Percentiles rank a stretch among this genome's conserved stretches.
phyloP scores from a whole-genome alignment of 1,140 invertebrate species.

The Oedothorax gibbosus region DNA sequence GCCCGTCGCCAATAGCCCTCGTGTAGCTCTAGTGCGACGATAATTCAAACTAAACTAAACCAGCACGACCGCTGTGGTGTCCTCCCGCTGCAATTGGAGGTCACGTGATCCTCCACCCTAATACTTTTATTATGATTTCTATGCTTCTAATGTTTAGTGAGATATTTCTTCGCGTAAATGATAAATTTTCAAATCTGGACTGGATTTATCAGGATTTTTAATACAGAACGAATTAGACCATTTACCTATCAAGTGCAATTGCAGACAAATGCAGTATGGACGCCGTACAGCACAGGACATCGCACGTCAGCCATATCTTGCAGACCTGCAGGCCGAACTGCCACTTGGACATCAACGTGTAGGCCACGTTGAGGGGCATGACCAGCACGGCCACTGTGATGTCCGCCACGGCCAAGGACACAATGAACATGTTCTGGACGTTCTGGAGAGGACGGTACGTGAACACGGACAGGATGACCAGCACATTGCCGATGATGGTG shows the following conservation, averaged over 20 bases:
- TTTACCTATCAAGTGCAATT: conserved; percentile 82
- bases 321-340: conserved; percentile 90
- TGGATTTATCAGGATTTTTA: conserved; percentile 74
- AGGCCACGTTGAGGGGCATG: conserved; percentile 95
- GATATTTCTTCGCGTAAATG: no score
- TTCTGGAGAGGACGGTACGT: conserved; percentile 94
- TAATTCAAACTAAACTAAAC: no score
- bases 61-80: no score
- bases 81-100: no score
- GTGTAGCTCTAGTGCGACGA: no score
- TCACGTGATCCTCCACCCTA: no score
- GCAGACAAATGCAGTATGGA: conserved; percentile 97
- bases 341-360: conserved; percentile 91
- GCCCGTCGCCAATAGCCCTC: no score
- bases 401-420: conserved; percentile 97
- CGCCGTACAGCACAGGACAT: conserved; percentile 96
- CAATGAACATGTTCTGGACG: conserved; percentile 98
- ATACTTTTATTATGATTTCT: no score
- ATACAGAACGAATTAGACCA: conserved; percentile 66
- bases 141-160: no score
- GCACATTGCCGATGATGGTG: conserved; percentile 92
- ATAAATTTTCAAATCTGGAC: conserved; percentile 81
- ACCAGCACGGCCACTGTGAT: conserved; percentile 96
- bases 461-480: conserved; percentile 96
- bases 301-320: conserved; percentile 96